Base-by-base conservation (phyloP, 2,797 vertebrate genomes). In the Oreortyx pictus region DNA sequence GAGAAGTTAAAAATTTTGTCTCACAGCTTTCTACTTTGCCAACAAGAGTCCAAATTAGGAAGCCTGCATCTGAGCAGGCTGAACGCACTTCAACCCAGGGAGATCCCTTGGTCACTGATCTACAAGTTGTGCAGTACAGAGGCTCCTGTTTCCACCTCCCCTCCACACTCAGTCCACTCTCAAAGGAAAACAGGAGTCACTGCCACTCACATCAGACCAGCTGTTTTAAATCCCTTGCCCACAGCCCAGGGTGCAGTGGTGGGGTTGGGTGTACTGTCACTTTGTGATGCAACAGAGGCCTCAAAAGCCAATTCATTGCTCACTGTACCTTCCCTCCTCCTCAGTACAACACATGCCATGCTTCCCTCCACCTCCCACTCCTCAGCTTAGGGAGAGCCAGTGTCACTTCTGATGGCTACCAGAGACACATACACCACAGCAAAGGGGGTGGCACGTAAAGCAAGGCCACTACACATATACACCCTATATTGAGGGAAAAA, bases 381-480 rank as follows among this genome's bases (percentile, higher is more conserved):
- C 78, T 17, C 79, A 71, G 57, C 74, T 47, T 35, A 31, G 46
- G 20, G 35, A 54, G 43, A 3, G 50, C 18, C 5, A 4, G 5
- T 4, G 17, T 66, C 82, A 70, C 22, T 9, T 3, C 4, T 0
- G 11, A n/a, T 62, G 61, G 14, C 5, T 4, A 7, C 6, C 50
- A 50, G 41, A 60, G 33, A 35, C 33, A 81, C 25, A 13, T 4
- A n/a, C 22, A 24, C 35, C 1, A 0, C 25, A 77, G 60, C 22
- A 10, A 9, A 23, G 2, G 3, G 37, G 11, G 47, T 0, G 1
- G 39, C 39, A 66, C 2, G 1, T 24, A 61, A 46, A 71, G 73
- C 46, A 77, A 77, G 35, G 43, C 17, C 11, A 8, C 46, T 5
- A 25, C 39, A 6, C 0, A 1, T n/a, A 43, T 37, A 22, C 7